These are phyloP conservation scores for Julus scandinavius DNA, from an alignment of 2,888 invertebrate genomes.

Conservation along the genomic window DNA sequence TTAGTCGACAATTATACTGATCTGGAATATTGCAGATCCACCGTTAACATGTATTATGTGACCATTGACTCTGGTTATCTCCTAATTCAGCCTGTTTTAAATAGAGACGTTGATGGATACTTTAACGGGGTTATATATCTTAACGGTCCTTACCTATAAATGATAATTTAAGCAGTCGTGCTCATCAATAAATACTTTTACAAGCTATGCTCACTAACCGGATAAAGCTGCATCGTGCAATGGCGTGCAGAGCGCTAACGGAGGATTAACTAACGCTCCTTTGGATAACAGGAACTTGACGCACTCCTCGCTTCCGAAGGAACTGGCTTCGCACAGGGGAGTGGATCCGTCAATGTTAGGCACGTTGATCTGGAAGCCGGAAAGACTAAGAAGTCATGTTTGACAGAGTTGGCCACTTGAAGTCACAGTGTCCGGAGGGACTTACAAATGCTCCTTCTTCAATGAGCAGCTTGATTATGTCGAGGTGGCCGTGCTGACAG, in stretches of 20 bases:
- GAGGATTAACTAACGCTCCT: conserved; percentile 54
- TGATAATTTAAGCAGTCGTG: no score
- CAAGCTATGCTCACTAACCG: conserved; percentile 55
- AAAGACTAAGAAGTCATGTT: background rate
- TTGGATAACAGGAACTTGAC: conserved; percentile 43
- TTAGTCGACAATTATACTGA: no score
- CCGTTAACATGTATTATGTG: no score
- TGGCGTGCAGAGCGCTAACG: conserved; percentile 59
- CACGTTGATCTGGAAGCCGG: conserved; percentile 43
- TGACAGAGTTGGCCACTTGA: background rate
- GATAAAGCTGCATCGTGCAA: conserved; percentile 60
- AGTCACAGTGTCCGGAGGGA: background rate
- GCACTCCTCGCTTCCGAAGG: conserved; percentile 50
- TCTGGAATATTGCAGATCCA: no score
- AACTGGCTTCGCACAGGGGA: conserved; percentile 55
- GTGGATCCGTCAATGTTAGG: conserved; percentile 55
- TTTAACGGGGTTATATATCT: no score
- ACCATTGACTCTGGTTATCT: no score
- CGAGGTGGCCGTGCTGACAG: conserved; percentile 66
- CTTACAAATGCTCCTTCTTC: conserved; percentile 63
- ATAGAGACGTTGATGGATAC: no score
- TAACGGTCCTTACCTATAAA: no score
- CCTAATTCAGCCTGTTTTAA: no score
- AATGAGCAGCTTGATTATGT: conserved; percentile 65
- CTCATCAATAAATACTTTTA: no score